phyloP scores from a whole-genome alignment of 2,797 vertebrate species.

The Xenentodon cancila region DNA sequence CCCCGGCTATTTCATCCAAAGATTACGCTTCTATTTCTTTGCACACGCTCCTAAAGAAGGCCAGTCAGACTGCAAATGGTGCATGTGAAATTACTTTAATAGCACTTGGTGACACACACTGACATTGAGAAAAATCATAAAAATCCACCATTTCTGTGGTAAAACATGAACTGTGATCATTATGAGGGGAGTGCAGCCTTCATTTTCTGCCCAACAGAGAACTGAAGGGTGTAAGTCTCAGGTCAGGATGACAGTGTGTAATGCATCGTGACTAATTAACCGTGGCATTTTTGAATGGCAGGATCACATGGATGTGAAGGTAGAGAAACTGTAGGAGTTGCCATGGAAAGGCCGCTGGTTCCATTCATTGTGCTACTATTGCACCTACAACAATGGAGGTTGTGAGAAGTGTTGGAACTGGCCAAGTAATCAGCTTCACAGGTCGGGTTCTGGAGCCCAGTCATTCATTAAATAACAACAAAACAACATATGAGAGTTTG shows the following conservation, averaged over 20 bases:
- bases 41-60: neutral
- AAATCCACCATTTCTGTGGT: slow-evolving; percentile 35
- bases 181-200: slow-evolving; percentile 46
- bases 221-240: slow-evolving; percentile 53
- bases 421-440: too few species aligned
- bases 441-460: too few species aligned
- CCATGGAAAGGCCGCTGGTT: neutral
- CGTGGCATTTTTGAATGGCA: slow-evolving; percentile 53
- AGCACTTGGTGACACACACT: slow-evolving; percentile 14
- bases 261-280: slow-evolving; percentile 70
- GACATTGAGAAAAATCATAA: slow-evolving; percentile 18
- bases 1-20: neutral
- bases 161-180: slow-evolving; percentile 46
- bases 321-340: slow-evolving; percentile 33
- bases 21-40: neutral
- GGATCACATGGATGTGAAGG: slow-evolving; percentile 46
- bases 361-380: too few species aligned
- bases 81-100: slow-evolving; percentile 11
- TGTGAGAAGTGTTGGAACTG: too few species aligned
- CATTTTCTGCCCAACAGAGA: slow-evolving; percentile 19
- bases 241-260: slow-evolving; percentile 66
- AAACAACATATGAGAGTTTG: too few species aligned
- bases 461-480: too few species aligned
- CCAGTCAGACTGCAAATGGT: slow-evolving; percentile 9
- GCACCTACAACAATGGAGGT: too few species aligned